These are phyloP conservation scores for Oligia latruncula DNA, from an alignment of 2,888 invertebrate genomes.

Conservation along the genomic window DNA sequence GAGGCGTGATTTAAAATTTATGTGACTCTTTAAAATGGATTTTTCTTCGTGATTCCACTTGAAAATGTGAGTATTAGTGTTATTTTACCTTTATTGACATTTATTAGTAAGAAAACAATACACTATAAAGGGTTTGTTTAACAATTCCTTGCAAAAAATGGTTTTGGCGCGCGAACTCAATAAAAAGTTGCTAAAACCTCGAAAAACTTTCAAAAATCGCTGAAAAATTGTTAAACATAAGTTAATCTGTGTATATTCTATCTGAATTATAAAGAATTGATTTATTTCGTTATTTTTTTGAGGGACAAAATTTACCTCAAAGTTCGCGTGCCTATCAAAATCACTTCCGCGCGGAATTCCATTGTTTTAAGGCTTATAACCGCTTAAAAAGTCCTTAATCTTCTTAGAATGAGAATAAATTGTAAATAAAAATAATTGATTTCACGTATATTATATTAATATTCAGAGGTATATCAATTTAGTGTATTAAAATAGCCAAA, in stretches of 20 bases:
- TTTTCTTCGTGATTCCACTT: slow-evolving; percentile 56
- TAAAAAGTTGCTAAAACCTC: slow-evolving; percentile 3
- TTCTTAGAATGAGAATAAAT: slow-evolving; percentile 39
- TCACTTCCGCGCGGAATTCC: background rate
- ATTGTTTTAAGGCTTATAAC: slow-evolving; percentile 31
- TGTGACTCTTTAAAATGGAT: slow-evolving; percentile 70
- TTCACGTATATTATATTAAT: slow-evolving; percentile 14
- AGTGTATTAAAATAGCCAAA: slow-evolving; percentile 4
- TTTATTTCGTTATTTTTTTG: slow-evolving; percentile 19
- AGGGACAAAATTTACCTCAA: slow-evolving; percentile 14
- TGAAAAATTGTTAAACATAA: slow-evolving; percentile 11
- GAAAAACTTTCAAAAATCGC: background rate
- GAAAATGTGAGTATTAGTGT: slow-evolving; percentile 76
- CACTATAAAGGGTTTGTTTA: slow-evolving; percentile 40
- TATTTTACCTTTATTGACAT: slow-evolving; percentile 57
- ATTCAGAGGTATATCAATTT: background rate
- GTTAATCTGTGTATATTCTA: background rate
- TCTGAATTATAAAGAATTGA: slow-evolving; percentile 12
- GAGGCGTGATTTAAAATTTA: slow-evolving; percentile 61
- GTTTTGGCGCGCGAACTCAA: slow-evolving; percentile 28
- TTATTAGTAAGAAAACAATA: slow-evolving; percentile 33
- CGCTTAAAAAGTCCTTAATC: slow-evolving; percentile 14
- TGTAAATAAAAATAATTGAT: slow-evolving; percentile 20
- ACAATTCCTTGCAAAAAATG: slow-evolving; percentile 9
- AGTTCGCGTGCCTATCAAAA: slow-evolving; percentile 50